Base-by-base conservation (phyloP, 2,888 invertebrate genomes). In the Xanthia togata region DNA sequence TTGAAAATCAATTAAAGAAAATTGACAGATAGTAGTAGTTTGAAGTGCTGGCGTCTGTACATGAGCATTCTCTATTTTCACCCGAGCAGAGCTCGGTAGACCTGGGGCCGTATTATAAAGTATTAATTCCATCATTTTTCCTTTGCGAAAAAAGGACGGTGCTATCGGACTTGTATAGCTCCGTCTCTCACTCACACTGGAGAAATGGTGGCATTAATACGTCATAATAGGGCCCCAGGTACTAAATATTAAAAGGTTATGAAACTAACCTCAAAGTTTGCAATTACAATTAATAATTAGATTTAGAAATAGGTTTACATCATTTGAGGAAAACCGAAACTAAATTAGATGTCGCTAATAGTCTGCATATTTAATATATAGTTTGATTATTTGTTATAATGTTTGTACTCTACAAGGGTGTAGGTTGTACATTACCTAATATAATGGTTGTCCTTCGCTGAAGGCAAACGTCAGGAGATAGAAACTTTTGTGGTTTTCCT, bases 401-500 rank as follows among this genome's bases (percentile, higher is more conserved):
- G 20, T 69, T n/a, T 60, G 55, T 69, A 62, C 8, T 62, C 8
- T 26, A 62, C 26, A 55, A 11, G n/a, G 55, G 53, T 53, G 62
- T 17, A 20, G 12, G n/a, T 50, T 64, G 59, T 55, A 55, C 17
- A 41, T 44, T 38, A 57, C 17, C 44, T 26, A 35, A 20, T 67
- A 23, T 44, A 38, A 70, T 67, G 59, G 41, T 81, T 81, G 84
- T 88, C 84, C 88, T 81, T 79, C 47, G 44, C 68, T 76, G 73
- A 73, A 70, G 76, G 78, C 78, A 64, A 26, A 75, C 60, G 69
- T 73, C 57, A 70, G 70, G 70, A 76, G 77, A 79, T 81, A 82
- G 67, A 72, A 70, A 63, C 55, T 53, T 67, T 62, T 77, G 87
- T 67, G 87, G 88, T 87, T 87, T 87, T 87, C 87, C 87, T 82